These are phyloP conservation scores for Smittia sp. DNA, from an alignment of 2,888 invertebrate species.

Conservation along the genomic window DNA sequence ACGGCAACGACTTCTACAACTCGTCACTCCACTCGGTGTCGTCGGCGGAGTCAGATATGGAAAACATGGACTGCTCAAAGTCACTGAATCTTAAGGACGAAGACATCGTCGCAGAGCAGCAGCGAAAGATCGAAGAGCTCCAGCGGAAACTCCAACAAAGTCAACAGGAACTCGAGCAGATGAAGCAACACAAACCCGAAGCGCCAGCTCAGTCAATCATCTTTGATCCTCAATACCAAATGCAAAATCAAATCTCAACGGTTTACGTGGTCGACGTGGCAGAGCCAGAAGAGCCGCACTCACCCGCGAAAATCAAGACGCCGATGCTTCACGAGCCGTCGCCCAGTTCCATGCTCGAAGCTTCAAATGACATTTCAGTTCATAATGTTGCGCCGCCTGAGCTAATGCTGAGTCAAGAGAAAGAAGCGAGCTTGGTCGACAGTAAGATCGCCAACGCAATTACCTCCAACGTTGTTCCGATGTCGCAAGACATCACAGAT, in stretches of 20 bases:
- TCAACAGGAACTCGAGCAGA: conserved; percentile 71
- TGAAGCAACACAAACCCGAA: conserved; percentile 53
- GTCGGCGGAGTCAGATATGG: conserved; percentile 48
- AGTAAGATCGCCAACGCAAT: conserved; percentile 41
- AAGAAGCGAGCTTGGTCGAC: neutral
- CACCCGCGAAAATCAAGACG: neutral
- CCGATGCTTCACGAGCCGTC: neutral
- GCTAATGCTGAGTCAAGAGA: neutral
- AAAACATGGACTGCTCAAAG: conserved; percentile 48
- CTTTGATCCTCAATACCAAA: conserved; percentile 24
- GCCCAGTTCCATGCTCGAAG: neutral
- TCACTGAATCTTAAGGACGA: conserved; percentile 54
- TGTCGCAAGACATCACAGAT: conserved; percentile 56
- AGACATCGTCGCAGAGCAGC: conserved; percentile 79
- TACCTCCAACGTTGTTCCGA: neutral
- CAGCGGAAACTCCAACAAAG: conserved; percentile 77
- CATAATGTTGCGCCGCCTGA: neutral
- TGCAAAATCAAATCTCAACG: neutral
- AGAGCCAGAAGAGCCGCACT: neutral
- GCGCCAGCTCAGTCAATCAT: neutral
- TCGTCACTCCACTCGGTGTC: conserved; percentile 43
- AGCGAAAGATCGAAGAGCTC: conserved; percentile 81
- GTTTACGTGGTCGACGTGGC: conserved; percentile 28
- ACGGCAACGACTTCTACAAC: neutral
- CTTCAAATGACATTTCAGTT: neutral